Evolutionary conservation across 2,888 invertebrate genomes (phyloP).

Genomic region (Volucella inflata): DNA sequence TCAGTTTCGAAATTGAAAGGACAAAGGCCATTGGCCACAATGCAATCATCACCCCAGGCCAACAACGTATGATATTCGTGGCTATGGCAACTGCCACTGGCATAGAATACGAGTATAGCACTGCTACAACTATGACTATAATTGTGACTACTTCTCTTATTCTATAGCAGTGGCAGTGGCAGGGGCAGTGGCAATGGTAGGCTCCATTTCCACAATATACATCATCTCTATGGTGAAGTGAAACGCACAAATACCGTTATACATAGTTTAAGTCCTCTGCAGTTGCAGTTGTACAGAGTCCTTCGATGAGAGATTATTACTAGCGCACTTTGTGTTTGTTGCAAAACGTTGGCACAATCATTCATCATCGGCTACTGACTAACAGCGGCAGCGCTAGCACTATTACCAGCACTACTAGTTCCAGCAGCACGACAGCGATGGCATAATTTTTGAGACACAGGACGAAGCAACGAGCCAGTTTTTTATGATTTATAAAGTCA

Average conservation of each 20-base stretch:
- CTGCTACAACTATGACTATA: too few relatives aligned
- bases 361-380: constrained; percentile 61
- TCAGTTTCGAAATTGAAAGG: constrained; percentile 71
- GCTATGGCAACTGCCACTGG: constrained; percentile 43
- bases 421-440: constrained; percentile 34
- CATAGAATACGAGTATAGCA: too few relatives aligned
- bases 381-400: constrained; percentile 17
- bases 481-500: constrained; percentile 74
- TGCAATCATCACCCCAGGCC: constrained; percentile 70
- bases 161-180: constrained; percentile 1
- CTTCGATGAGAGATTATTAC: constrained; percentile 71
- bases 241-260: background rate
- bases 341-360: constrained; percentile 72
- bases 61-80: constrained; percentile 60
- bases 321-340: constrained; percentile 72
- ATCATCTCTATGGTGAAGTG: constrained; percentile 7
- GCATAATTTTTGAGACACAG: constrained; percentile 60
- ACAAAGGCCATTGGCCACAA: constrained; percentile 68
- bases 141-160: too few relatives aligned
- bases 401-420: background rate
- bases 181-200: background rate
- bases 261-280: constrained; percentile 17
- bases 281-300: constrained; percentile 36
- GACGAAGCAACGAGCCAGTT: constrained; percentile 52
- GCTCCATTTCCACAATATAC: constrained; percentile 7